Evolutionary conservation across 37 sponge, comb jelly and placozoan genomes (phyloP).

Genomic region (Oscarella lobularis): DNA sequence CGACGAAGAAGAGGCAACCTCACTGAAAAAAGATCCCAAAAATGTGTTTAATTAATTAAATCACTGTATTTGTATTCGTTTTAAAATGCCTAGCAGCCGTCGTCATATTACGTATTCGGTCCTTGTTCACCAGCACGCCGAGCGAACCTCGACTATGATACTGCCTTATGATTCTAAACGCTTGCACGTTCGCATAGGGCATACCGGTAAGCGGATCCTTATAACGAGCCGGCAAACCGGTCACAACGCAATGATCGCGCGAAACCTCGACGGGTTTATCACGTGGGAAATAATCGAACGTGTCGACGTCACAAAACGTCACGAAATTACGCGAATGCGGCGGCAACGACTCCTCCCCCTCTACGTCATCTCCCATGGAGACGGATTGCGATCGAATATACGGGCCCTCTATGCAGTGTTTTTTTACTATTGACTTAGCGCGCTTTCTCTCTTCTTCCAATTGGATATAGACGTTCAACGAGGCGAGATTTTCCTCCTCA

Average conservation of each 20-base stretch:
- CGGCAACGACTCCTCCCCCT: not conserved
- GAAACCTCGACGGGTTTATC: conserved; percentile 7
- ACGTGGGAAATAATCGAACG: conserved; percentile 23
- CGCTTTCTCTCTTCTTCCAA: conserved; percentile 82
- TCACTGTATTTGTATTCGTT: too few species aligned
- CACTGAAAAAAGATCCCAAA: too few species aligned
- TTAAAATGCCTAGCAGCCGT: not conserved
- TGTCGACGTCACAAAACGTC: conserved; percentile 62
- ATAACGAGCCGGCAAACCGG: conserved; percentile 88
- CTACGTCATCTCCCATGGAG: conserved; percentile 22
- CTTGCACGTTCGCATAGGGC: conserved; percentile 80
- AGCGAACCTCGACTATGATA: not conserved
- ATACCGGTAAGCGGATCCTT: conserved; percentile 79
- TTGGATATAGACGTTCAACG: conserved; percentile 67
- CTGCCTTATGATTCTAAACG: conserved; percentile 69
- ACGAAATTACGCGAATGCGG: conserved; percentile 68
- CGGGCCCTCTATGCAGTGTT: conserved; percentile 45
- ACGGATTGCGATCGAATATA: conserved; percentile 66
- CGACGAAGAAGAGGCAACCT: too few species aligned
- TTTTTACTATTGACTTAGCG: conserved; percentile 31
- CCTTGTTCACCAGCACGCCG: not conserved
- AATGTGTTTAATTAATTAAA: too few species aligned
- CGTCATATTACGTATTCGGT: not conserved
- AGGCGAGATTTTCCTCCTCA: conserved; percentile 78
- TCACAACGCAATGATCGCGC: conserved; percentile 57